phyloP scores from a whole-genome alignment of 1,140 invertebrate species.

The Agrypnia vestita region DNA sequence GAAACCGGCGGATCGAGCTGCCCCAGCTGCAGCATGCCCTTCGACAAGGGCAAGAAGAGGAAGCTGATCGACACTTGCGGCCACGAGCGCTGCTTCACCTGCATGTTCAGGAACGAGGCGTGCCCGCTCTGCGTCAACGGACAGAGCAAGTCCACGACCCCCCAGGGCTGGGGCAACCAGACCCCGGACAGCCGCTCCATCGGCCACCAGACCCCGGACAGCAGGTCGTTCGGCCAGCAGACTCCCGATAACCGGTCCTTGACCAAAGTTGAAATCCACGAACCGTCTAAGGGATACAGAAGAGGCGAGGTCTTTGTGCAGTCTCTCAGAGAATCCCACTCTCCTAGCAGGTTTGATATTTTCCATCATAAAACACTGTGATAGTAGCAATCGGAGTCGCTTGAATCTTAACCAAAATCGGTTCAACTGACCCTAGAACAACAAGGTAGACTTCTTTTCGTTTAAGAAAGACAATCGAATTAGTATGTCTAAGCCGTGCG shows the following conservation, averaged over 20 bases:
- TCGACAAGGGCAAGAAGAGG: conserved; percentile 95
- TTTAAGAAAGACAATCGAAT: too few relatives aligned
- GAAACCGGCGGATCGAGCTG: conserved; percentile 77
- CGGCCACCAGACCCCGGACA: conserved; percentile 71
- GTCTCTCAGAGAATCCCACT: conserved; percentile 65
- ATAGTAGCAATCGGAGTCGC: too few relatives aligned
- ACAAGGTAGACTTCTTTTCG: too few relatives aligned
- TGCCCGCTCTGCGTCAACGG: conserved; percentile 86
- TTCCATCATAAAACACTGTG: too few relatives aligned
- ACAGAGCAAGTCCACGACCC: conserved; percentile 62
- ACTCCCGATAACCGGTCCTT: conserved; percentile 57
- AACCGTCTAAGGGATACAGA: conserved; percentile 45
- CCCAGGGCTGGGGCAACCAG: conserved; percentile 71
- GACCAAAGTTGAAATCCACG: conserved; percentile 62
- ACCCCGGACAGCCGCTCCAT: conserved; percentile 60
- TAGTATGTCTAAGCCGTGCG: too few relatives aligned
- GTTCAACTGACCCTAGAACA: too few relatives aligned
- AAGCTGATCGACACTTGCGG: conserved; percentile 95
- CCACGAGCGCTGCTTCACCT: conserved; percentile 94
- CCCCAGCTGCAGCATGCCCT: conserved; percentile 91
- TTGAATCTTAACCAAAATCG: too few relatives aligned
- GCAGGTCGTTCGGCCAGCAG: conserved; percentile 66
- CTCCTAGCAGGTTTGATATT: conserved; percentile 32
- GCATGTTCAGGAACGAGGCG: conserved; percentile 91
- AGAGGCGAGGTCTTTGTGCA: conserved; percentile 45